phyloP scores from a whole-genome alignment of 2,888 invertebrate species.

The Acleris cristana region DNA sequence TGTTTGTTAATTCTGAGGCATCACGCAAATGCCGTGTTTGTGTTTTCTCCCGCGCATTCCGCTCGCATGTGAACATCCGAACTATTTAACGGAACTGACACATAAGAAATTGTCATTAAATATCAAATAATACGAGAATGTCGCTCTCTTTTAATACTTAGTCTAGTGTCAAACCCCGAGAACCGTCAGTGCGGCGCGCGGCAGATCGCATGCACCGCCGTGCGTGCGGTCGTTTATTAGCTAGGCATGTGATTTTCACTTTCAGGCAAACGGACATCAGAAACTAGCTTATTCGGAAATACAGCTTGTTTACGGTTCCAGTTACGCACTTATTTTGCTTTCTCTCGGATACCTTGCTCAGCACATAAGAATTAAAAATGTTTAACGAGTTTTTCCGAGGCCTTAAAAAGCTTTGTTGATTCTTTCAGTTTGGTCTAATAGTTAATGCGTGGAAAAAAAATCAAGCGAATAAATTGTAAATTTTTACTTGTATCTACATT shows the following conservation, averaged over 20 bases:
- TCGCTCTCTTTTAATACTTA: slow-evolving; percentile 55
- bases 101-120: slow-evolving; percentile 74
- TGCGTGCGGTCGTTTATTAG: slow-evolving; percentile 57
- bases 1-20: slow-evolving; percentile 15
- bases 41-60: slow-evolving; percentile 64
- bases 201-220: slow-evolving; percentile 42
- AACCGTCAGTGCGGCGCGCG: slow-evolving; percentile 50
- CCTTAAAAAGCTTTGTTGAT: too few relatives aligned
- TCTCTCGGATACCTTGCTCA: too few relatives aligned
- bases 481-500: too few relatives aligned
- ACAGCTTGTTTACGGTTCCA: slow-evolving; percentile 9
- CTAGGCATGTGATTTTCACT: slow-evolving; percentile 70
- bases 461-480: too few relatives aligned
- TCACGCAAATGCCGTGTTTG: slow-evolving; percentile 54
- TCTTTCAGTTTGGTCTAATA: too few relatives aligned
- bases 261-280: slow-evolving; percentile 58
- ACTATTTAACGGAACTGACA: slow-evolving; percentile 78
- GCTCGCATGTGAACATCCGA: slow-evolving; percentile 76
- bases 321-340: not conserved
- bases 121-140: slow-evolving; percentile 69
- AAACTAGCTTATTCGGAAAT: slow-evolving; percentile 34
- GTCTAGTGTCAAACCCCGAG: slow-evolving; percentile 50
- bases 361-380: too few relatives aligned
- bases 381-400: too few relatives aligned
- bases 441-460: too few relatives aligned